Base-by-base conservation (phyloP, 1,140 invertebrate genomes). In the Papilio xuthus region DNA sequence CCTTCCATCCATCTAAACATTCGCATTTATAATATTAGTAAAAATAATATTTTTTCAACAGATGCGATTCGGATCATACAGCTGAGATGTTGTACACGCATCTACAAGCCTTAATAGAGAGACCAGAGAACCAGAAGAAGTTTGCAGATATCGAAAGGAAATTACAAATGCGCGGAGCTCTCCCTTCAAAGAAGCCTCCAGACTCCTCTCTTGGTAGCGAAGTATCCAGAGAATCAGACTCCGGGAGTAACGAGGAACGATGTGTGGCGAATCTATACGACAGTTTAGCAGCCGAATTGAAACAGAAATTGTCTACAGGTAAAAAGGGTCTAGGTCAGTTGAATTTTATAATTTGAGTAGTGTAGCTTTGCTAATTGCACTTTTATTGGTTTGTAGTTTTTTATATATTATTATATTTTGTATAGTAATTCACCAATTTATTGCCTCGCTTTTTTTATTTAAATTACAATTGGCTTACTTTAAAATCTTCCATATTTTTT, bases 21-120 rank as follows among this genome's bases (percentile, higher is more conserved):
- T n/a, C n/a, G n/a, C n/a, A n/a, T n/a, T n/a, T n/a, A n/a, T n/a
- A n/a, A n/a, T n/a, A n/a, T n/a, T n/a, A n/a, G n/a, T n/a, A n/a
- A n/a, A n/a, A n/a, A n/a, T 12, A 32, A 26, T 63, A 20, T 23
- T 41, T 7, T 76, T 76, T 87, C 78, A n/a, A 78, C 89, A 94
- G 92, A 92, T 99, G 98, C 92, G 98, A 99, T 91, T 98, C 98
- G 15, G 96, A 98, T 23, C 97, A 98, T 86, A 99, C 98, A 8
- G 98, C 99, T 0, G 95, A 96, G 77, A 95, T 98, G 80, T 95
- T 99, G 77, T 96, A 96, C 78, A 95, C 96, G 3, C 98, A 99
- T 88, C 92, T 99, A 69, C 96, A 97, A 87, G 95, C 96, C 12
- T 93, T 99, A 63, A 97, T 98, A 23, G 96, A 97, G 69, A 91